Evolutionary conservation across 1,140 invertebrate genomes (phyloP).

Genomic region (Drosophila azteca): DNA sequence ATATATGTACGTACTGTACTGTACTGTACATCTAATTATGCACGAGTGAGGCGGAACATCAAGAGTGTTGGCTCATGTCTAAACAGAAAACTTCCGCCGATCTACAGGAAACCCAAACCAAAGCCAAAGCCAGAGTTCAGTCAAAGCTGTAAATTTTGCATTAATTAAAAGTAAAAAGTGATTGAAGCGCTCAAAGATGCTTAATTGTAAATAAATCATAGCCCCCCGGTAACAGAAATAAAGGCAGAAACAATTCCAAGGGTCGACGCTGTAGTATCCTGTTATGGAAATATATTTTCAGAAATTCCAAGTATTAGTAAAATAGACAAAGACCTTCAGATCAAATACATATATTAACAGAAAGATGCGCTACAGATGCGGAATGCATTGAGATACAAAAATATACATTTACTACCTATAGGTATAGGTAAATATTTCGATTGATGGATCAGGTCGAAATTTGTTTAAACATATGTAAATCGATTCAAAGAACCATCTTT

Average conservation of each 20-base stretch:
- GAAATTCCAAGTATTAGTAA: no score
- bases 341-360: no score
- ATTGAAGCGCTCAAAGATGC: slow-evolving; percentile 61
- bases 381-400: no score
- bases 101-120: slow-evolving; percentile 67
- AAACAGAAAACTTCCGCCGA: slow-evolving; percentile 69
- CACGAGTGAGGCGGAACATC: slow-evolving; percentile 47
- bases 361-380: no score
- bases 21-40: slow-evolving; percentile 63
- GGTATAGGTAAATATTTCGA: no score
- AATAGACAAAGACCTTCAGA: no score
- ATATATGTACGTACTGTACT: background rate
- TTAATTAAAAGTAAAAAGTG: slow-evolving; percentile 69
- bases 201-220: slow-evolving; percentile 72
- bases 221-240: slow-evolving; percentile 12
- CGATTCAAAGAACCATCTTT: no score
- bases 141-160: slow-evolving; percentile 54
- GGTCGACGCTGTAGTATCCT: slow-evolving; percentile 7
- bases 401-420: no score
- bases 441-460: no score
- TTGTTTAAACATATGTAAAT: no score
- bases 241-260: background rate
- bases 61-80: slow-evolving; percentile 60
- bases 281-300: no score
- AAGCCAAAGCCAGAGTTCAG: slow-evolving; percentile 27